These are phyloP conservation scores for Sphaeramia orbicularis DNA, from an alignment of 2,797 vertebrate species.

Conservation along the genomic window DNA sequence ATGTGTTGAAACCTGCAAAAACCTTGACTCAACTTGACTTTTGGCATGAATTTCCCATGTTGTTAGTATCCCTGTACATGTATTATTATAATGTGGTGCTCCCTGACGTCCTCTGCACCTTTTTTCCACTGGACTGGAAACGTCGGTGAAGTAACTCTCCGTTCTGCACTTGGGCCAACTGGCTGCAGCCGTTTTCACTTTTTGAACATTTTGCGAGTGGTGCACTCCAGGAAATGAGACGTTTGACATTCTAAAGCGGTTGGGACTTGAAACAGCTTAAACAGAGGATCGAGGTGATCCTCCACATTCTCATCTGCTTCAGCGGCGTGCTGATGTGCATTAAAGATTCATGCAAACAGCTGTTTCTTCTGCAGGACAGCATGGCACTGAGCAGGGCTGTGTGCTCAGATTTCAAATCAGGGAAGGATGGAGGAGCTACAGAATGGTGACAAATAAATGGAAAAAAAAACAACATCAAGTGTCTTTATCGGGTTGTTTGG, in stretches of 20 bases:
- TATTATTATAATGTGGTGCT: no score
- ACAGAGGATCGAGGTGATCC: constrained; percentile 53
- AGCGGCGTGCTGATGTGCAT: constrained; percentile 66
- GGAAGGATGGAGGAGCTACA: constrained; percentile 29
- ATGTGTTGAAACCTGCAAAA: no score
- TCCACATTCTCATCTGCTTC: constrained; percentile 56
- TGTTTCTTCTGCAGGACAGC: constrained; percentile 76
- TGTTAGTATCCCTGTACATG: no score
- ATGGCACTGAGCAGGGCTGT: constrained; percentile 42
- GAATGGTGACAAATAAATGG: background rate
- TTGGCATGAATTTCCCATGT: no score
- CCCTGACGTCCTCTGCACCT: no score
- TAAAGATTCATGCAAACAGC: constrained; percentile 86
- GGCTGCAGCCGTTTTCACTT: constrained; percentile 21
- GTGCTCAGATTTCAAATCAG: constrained; percentile 71
- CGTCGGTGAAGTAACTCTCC: background rate
- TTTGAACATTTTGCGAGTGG: constrained; percentile 41
- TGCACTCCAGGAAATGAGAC: constrained; percentile 48
- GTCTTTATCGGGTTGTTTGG: no score
- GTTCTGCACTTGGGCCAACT: background rate
- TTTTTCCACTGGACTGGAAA: no score
- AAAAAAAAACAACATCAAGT: background rate
- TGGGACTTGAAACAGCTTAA: constrained; percentile 59
- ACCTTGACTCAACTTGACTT: no score
- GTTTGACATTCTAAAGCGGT: constrained; percentile 63